Base-by-base conservation (phyloP, 2,888 invertebrate species). In the Brachynemurus nebulosus region DNA sequence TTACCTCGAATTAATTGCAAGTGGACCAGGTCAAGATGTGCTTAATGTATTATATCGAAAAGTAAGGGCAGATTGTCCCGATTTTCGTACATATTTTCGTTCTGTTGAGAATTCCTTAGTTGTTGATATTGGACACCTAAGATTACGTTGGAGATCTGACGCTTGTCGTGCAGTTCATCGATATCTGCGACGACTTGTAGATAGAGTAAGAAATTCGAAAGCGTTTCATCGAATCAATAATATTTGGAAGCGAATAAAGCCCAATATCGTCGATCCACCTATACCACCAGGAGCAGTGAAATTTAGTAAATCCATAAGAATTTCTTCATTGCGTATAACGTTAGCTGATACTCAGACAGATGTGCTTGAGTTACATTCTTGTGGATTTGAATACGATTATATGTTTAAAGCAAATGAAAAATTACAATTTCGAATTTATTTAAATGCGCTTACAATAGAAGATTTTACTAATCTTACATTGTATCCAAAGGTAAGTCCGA, bases 11-110 rank as follows among this genome's bases (percentile, higher is more conserved):
- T 65, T 88, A 38, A 64, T 86, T 41, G 76, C 78, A 39, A 82
- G 80, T 27, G 68, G 70, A 51, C 68, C 58, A 23, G 64, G 60
- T 9, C 69, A 70, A 16, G 83, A 86, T 54, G 70, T 86, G 40
- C 69, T 83, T 39, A 78, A 81, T 42, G 60, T 86, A 45, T 67
- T 85, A 4, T 86, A 85, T 58, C 72, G 86, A 58, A 84, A 84
- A 72, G 85, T 86, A 0, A 74, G 76, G 37, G 80, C 85, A 0
- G 76, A 78, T 54, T 88, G 88, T 59, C 86, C 86, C 1, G 88
- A 89, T 60, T 88, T 86, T 63, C 77, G 79, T 56, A 72, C 76
- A 0, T 79, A 83, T 56, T 89, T 86, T 60, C 81, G 83, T 59
- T 81, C 76, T 55, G 82, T 86, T 34, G 86, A 86, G 60, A 82